Evolutionary conservation across 2,888 invertebrate genomes (phyloP).

Genomic region (Panorpa germanica): DNA sequence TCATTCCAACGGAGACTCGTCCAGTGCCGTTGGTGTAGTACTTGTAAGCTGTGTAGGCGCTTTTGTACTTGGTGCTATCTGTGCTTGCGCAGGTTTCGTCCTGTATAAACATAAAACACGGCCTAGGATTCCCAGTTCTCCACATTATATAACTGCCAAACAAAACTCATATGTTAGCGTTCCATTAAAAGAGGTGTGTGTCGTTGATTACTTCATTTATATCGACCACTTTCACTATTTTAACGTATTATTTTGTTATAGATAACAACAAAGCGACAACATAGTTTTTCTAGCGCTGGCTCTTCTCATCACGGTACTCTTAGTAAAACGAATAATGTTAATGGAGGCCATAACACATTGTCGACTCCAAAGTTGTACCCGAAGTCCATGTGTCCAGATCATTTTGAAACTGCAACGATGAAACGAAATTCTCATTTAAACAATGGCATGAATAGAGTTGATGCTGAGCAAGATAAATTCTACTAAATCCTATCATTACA

Average conservation of each 20-base stretch:
- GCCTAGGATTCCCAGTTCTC: conserved; percentile 42
- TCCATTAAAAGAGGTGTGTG: conserved; percentile 55
- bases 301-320: conserved; percentile 28
- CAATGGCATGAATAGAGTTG: conserved; percentile 40
- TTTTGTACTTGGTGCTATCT: conserved; percentile 15
- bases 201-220: conserved; percentile 11
- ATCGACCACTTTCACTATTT: not conserved
- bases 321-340: conserved; percentile 35
- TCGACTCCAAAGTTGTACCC: conserved; percentile 46
- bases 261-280: conserved; percentile 38
- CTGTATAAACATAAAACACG: conserved; percentile 14
- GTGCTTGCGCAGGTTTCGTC: conserved; percentile 18
- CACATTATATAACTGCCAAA: conserved; percentile 63
- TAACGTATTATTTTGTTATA: conserved; percentile 22
- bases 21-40: conserved; percentile 21
- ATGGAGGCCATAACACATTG: conserved; percentile 37
- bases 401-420: conserved; percentile 61
- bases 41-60: conserved; percentile 15
- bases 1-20: conserved; percentile 9
- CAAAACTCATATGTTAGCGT: conserved; percentile 73
- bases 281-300: conserved; percentile 43
- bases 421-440: conserved; percentile 55
- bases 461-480: conserved; percentile 45
- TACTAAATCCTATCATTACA: conserved; percentile 26
- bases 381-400: conserved; percentile 45